A percentile compares a stretch with the other conserved stretches of the same genome.
Conservation (phyloP, 2,888 invertebrate genomes). For the Amphiduros pacificus region DNA sequence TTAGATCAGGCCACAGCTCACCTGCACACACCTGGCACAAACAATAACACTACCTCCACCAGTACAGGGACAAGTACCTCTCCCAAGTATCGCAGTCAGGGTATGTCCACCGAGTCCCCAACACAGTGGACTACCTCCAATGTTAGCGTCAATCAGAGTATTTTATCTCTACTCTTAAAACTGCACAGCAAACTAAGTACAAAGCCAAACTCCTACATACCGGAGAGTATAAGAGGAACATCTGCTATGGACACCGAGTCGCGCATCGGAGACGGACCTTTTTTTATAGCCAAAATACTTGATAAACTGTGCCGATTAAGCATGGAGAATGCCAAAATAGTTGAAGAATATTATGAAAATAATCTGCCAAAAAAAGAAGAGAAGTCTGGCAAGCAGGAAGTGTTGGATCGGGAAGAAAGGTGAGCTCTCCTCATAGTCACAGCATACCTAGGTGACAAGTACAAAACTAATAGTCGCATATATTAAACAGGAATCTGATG, state of each 20-base stretch:
- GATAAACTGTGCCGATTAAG: constrained; percentile 54
- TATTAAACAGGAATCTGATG: too few relatives aligned
- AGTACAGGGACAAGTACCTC: too few relatives aligned
- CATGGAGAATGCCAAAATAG: constrained; percentile 46
- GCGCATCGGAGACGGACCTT: constrained; percentile 81
- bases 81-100: too few relatives aligned
- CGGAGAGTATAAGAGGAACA: not conserved
- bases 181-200: constrained; percentile 88
- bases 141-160: constrained; percentile 65
- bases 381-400: constrained; percentile 8
- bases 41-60: too few relatives aligned
- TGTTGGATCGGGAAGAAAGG: constrained; percentile 12
- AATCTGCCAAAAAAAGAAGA: not conserved
- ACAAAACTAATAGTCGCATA: too few relatives aligned
- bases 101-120: constrained; percentile 3
- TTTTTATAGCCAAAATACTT: constrained; percentile 80
- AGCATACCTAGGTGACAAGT: too few relatives aligned
- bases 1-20: too few relatives aligned
- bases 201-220: constrained; percentile 61
- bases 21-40: too few relatives aligned
- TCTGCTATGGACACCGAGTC: not conserved
- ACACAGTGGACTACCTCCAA: not conserved
- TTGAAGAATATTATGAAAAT: constrained; percentile 59
- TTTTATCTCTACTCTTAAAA: constrained; percentile 84
- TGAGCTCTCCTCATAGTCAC: not conserved